Conservation (phyloP, 2,113 vertebrate genomes). For the Mobula birostris region DNA sequence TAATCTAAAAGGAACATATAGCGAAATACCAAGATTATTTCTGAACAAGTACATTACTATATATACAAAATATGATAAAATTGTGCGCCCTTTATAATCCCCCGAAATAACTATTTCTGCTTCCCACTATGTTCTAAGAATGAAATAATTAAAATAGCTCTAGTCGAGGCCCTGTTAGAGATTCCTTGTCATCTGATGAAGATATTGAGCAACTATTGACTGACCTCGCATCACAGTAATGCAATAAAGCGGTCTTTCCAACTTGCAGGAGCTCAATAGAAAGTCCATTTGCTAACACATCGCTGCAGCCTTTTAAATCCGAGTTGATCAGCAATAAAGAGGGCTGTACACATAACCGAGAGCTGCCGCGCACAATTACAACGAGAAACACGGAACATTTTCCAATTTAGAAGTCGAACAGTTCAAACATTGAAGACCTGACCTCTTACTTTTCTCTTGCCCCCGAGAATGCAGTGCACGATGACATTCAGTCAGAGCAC, state of each 20-base stretch:
- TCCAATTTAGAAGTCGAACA: slow-evolving; percentile 7
- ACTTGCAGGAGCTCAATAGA: neutral
- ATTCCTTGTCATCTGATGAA: neutral
- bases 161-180: neutral
- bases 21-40: neutral
- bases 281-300: neutral
- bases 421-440: slow-evolving; percentile 1
- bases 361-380: neutral
- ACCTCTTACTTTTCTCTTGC: neutral
- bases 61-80: neutral
- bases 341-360: neutral
- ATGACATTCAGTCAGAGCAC: neutral
- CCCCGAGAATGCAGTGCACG: neutral
- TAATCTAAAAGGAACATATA: neutral
- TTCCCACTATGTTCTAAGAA: neutral
- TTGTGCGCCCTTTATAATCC: neutral
- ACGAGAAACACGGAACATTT: neutral
- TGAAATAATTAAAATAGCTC: neutral
- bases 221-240: neutral
- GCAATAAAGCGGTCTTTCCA: neutral
- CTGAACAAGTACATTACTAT: neutral
- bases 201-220: neutral
- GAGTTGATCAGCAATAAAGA: neutral
- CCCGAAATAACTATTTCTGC: neutral
- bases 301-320: neutral